Percentiles rank a stretch among this genome's conserved stretches.
Conservation (phyloP, 2,888 invertebrate genomes). For the Diabrotica balteata region DNA sequence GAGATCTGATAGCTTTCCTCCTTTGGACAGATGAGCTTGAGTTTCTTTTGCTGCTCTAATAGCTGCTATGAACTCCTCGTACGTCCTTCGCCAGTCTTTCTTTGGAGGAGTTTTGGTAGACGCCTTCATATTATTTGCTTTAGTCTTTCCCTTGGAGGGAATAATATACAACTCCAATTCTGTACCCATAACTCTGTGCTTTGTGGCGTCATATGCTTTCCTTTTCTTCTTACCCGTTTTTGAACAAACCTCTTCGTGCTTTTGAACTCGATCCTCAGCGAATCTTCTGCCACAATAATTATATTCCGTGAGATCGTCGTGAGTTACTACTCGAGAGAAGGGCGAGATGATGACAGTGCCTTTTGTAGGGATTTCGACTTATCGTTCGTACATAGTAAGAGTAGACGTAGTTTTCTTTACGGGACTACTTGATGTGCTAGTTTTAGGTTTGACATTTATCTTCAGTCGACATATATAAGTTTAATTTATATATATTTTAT, state of each 20-base stretch:
- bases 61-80: slow-evolving; percentile 90
- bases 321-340: slow-evolving; percentile 52
- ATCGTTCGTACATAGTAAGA: too few relatives aligned
- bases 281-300: slow-evolving; percentile 81
- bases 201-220: slow-evolving; percentile 90
- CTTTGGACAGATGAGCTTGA: slow-evolving; percentile 79
- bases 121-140: slow-evolving; percentile 28
- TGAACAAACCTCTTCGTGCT: slow-evolving; percentile 86
- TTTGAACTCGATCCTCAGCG: slow-evolving; percentile 78
- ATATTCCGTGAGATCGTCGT: slow-evolving; percentile 67
- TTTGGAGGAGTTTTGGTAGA: slow-evolving; percentile 52
- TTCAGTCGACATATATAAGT: too few relatives aligned
- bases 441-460: too few relatives aligned
- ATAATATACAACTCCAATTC: slow-evolving; percentile 81
- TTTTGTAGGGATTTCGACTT: slow-evolving; percentile 19
- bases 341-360: slow-evolving; percentile 47
- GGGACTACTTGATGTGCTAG: too few relatives aligned
- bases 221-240: slow-evolving; percentile 81
- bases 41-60: slow-evolving; percentile 90
- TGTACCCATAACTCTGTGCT: slow-evolving; percentile 89
- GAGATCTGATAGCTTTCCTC: slow-evolving; percentile 86
- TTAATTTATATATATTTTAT: too few relatives aligned
- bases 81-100: slow-evolving; percentile 88
- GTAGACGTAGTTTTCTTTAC: too few relatives aligned
- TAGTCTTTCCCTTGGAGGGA: slow-evolving; percentile 15